Conservation (phyloP, 2,797 vertebrate species). For the Lemur catta region DNA sequence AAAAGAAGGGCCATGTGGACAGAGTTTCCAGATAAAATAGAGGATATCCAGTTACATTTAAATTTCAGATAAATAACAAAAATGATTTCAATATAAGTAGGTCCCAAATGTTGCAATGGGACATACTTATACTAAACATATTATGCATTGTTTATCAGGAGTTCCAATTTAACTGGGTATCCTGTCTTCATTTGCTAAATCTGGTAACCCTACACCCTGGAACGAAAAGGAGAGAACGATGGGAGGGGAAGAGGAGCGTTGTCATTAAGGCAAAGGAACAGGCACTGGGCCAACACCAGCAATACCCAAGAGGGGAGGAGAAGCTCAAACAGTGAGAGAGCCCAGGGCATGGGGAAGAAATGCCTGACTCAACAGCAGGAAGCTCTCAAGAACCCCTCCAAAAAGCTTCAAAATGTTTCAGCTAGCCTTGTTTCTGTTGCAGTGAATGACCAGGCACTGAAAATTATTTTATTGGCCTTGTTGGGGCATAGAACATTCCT, state of each 20-base stretch:
- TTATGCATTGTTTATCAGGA: not conserved
- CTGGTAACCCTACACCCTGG: not conserved
- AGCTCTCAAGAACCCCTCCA: not conserved
- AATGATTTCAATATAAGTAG: not conserved
- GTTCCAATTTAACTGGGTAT: not conserved
- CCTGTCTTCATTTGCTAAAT: not conserved
- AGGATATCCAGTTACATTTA: not conserved
- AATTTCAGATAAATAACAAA: not conserved
- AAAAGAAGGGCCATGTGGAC: not conserved
- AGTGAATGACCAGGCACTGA: not conserved
- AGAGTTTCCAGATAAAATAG: not conserved
- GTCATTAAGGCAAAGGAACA: not conserved
- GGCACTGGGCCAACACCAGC: not conserved
- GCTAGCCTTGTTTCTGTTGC: not conserved
- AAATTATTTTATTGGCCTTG: not conserved
- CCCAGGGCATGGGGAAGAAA: not conserved
- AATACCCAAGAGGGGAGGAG: rapidly evolving
- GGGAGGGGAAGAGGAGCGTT: not conserved
- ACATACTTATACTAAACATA: not conserved
- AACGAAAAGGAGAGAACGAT: not conserved
- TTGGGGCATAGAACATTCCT: not conserved
- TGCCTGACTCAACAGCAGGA: not conserved
- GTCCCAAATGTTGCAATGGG: not conserved
- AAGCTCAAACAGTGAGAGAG: not conserved
- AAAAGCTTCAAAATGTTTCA: not conserved